Evolutionary conservation across 2,113 vertebrate species (phyloP).

Genomic region (Rhinoderma darwinii): DNA sequence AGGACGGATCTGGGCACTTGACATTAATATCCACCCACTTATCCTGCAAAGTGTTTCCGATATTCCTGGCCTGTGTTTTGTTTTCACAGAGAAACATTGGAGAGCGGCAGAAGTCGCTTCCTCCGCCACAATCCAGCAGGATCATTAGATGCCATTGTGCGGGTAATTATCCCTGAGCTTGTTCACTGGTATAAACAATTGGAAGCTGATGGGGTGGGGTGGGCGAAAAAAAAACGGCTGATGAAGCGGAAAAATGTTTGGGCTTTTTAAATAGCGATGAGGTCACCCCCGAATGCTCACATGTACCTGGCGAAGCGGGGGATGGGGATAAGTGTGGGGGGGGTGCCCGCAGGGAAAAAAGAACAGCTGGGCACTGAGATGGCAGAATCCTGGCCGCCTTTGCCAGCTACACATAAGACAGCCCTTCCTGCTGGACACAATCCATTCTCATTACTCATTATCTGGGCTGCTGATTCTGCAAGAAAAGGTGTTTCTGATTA

Average conservation of each 20-base stretch:
- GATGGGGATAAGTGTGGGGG: slow-evolving; percentile 10
- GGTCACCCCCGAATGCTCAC: slow-evolving; percentile 64
- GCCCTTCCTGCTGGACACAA: slow-evolving; percentile 42
- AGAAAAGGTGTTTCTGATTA: slow-evolving; percentile 63
- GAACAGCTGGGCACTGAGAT: slow-evolving; percentile 65
- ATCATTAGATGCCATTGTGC: slow-evolving; percentile 56
- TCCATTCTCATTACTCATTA: slow-evolving; percentile 64
- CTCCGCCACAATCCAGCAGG: slow-evolving; percentile 32
- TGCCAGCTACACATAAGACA: slow-evolving; percentile 44
- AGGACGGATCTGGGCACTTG: slow-evolving; percentile 45
- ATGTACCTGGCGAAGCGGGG: slow-evolving; percentile 62
- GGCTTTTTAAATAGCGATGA: slow-evolving; percentile 70
- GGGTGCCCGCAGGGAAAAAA: slow-evolving; percentile 59
- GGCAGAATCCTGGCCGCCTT: slow-evolving; percentile 59
- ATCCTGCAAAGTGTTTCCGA: slow-evolving; percentile 53
- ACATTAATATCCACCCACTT: slow-evolving; percentile 55
- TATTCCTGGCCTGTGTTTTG: slow-evolving; percentile 38
- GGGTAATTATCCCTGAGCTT: slow-evolving; percentile 68
- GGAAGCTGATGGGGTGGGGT: slow-evolving; percentile 61
- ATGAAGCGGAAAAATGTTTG: slow-evolving; percentile 69
- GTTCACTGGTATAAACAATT: slow-evolving; percentile 71
- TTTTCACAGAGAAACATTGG: slow-evolving; percentile 6
- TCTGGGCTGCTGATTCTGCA: slow-evolving; percentile 65
- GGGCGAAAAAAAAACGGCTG: slow-evolving; percentile 61
- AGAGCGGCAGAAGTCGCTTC: slow-evolving; percentile 18